Conservation (phyloP, 2,888 invertebrate genomes). For the Drosophila meridionalis region DNA sequence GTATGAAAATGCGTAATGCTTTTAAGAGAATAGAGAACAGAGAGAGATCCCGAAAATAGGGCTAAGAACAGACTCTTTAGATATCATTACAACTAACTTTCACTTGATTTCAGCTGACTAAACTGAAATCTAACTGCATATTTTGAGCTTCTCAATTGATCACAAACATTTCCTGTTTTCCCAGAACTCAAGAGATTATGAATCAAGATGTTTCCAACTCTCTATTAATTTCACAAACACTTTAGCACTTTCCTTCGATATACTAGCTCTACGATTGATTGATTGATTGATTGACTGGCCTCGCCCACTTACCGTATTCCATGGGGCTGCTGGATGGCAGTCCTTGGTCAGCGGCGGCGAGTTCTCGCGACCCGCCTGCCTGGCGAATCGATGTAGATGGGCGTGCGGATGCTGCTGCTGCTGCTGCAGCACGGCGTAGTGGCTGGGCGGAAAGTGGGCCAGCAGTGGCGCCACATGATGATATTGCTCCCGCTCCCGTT, state of each 20-base stretch:
- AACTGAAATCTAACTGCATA: background rate
- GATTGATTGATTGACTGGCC: background rate
- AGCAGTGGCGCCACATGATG: slow-evolving; percentile 63
- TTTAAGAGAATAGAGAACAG: background rate
- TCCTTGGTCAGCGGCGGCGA: slow-evolving; percentile 49
- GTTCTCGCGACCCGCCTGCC: slow-evolving; percentile 47
- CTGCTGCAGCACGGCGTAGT: slow-evolving; percentile 70
- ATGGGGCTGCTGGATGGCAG: slow-evolving; percentile 37
- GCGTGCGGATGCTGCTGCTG: slow-evolving; percentile 65
- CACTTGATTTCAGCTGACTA: background rate
- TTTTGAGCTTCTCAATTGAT: background rate
- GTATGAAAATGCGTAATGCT: background rate
- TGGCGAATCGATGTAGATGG: slow-evolving; percentile 55
- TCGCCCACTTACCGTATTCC: slow-evolving; percentile 42
- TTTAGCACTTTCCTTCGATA: background rate
- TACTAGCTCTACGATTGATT: background rate
- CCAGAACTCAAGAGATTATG: background rate
- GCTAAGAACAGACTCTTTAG: background rate
- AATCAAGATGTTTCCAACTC: background rate
- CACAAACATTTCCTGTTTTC: background rate
- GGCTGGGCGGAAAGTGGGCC: slow-evolving; percentile 70
- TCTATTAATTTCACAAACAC: background rate
- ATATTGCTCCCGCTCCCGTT: slow-evolving; percentile 35
- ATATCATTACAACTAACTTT: background rate
- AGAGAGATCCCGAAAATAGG: background rate